These are phyloP conservation scores for Scomber japonicus DNA, from an alignment of 2,113 vertebrate species.

Conservation along the genomic window DNA sequence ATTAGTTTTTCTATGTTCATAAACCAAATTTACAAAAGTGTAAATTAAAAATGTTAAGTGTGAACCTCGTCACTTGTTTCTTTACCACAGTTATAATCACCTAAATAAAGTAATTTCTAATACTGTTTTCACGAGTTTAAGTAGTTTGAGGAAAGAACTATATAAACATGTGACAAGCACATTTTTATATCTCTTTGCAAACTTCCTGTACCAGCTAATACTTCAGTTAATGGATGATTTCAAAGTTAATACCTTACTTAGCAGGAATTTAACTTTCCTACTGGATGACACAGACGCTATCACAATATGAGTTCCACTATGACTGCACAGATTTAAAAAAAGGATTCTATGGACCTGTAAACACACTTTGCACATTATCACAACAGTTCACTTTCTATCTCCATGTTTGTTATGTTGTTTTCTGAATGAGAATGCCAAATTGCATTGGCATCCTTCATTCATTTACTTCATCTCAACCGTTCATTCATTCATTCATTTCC, in stretches of 20 bases:
- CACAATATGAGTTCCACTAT: neutral
- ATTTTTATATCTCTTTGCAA: neutral
- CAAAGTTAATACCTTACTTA: neutral
- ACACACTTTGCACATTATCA: neutral
- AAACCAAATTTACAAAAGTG: neutral
- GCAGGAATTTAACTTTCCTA: neutral
- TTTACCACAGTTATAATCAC: neutral
- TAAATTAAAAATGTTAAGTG: too few species aligned
- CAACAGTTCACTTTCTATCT: neutral
- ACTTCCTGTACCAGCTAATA: neutral
- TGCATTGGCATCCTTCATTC: neutral
- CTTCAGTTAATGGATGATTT: neutral
- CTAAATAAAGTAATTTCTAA: too few species aligned
- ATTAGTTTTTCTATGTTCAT: neutral
- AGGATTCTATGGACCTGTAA: neutral
- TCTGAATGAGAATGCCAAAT: neutral
- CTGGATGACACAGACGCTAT: neutral
- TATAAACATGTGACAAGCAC: neutral
- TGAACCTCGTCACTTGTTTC: neutral
- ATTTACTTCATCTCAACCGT: neutral
- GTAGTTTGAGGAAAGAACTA: neutral
- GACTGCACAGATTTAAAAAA: neutral
- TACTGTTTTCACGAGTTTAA: too few species aligned
- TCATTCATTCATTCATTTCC: constrained; percentile 1
- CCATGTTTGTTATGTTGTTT: neutral